phyloP scores from a whole-genome alignment of 2,113 vertebrate genomes.

The Dissostichus mawsoni region DNA sequence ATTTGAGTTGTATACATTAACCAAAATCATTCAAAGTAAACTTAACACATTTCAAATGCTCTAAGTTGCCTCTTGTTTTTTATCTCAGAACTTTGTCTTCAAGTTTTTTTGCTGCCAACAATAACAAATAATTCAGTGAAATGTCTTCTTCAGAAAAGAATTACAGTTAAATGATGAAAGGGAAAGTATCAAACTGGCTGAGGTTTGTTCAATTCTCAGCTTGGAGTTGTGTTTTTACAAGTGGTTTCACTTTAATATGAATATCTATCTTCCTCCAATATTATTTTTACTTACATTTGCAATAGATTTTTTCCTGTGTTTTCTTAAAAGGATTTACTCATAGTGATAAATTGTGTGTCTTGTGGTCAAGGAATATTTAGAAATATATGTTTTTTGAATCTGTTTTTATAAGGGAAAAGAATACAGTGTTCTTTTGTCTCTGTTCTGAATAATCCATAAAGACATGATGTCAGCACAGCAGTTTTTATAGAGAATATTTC shows the following conservation, averaged over 20 bases:
- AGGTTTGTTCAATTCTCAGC: conserved; percentile 4
- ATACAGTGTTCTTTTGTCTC: no score
- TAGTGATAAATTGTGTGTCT: neutral
- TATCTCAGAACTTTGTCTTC: neutral
- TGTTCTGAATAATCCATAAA: neutral
- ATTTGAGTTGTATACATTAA: no score
- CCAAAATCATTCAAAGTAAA: neutral
- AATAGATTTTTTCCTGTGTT: neutral
- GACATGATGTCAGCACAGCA: neutral
- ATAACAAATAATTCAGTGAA: neutral
- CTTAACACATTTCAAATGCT: neutral
- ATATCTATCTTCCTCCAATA: neutral
- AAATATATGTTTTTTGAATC: neutral
- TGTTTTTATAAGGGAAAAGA: neutral
- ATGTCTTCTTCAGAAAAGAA: neutral
- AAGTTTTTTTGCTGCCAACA: neutral
- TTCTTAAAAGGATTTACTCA: neutral
- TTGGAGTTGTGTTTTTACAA: conserved; percentile 13
- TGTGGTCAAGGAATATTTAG: neutral
- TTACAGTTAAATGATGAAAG: neutral
- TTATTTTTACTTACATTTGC: neutral
- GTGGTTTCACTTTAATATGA: conserved; percentile 18
- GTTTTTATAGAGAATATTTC: neutral
- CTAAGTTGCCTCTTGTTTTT: neutral
- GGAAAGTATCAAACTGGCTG: neutral